phyloP scores from a whole-genome alignment of 2,113 vertebrate genomes.

The Melanerpes formicivorus region DNA sequence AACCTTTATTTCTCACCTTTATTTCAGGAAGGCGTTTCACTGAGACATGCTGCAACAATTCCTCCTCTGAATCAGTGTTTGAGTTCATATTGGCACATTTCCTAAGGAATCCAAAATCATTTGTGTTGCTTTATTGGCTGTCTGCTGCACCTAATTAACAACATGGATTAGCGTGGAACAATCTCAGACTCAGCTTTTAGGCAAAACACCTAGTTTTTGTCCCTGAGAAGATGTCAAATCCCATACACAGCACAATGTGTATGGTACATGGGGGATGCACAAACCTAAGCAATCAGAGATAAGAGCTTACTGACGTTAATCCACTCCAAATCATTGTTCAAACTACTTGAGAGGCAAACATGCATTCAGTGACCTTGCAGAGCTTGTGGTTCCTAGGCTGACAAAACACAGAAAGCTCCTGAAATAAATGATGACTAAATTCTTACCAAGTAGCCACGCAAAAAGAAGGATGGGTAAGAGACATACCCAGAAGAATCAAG shows the following conservation, averaged over 20 bases:
- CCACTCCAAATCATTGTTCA: conserved; percentile 55
- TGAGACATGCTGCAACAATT: background rate
- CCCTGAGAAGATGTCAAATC: background rate
- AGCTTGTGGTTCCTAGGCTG: conserved; percentile 53
- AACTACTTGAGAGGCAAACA: conserved; percentile 64
- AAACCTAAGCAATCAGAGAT: conserved; percentile 59
- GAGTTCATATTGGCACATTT: background rate
- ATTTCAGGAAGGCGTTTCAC: conserved; percentile 20
- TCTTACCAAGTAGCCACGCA: conserved; percentile 17
- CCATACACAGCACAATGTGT: background rate
- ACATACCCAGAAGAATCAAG: background rate
- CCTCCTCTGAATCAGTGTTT: background rate
- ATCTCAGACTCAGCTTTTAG: background rate
- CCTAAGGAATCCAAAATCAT: conserved; percentile 29
- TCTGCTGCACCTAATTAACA: conserved; percentile 40
- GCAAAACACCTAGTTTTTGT: background rate
- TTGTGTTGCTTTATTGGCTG: conserved; percentile 21
- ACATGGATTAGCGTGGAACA: conserved; percentile 8
- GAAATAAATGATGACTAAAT: conserved; percentile 40
- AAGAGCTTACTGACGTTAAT: conserved; percentile 62
- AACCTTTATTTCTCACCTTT: background rate
- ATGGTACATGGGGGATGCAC: background rate
- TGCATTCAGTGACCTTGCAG: conserved; percentile 65
- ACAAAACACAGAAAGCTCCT: conserved; percentile 52
- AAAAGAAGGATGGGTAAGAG: background rate